These are phyloP conservation scores for Ophion slaviceki DNA, from an alignment of 2,888 invertebrate genomes.

Conservation along the genomic window DNA sequence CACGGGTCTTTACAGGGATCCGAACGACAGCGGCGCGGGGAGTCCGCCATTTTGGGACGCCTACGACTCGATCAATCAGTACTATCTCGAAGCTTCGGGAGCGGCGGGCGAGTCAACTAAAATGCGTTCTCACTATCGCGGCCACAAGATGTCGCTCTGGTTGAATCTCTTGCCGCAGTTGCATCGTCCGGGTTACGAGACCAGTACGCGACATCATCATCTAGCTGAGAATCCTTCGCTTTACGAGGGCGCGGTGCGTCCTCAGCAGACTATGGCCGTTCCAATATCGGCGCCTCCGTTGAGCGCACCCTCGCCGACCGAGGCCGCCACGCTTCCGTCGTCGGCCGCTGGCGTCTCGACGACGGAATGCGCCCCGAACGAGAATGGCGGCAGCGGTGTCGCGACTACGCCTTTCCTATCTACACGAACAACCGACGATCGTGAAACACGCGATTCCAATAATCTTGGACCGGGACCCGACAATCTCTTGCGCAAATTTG, in stretches of 20 bases:
- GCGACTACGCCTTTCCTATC: constrained; percentile 1
- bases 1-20: constrained; percentile 85
- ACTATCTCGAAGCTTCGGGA: constrained; percentile 88
- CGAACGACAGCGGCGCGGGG: constrained; percentile 85
- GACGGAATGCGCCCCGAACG: constrained; percentile 91
- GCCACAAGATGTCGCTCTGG: constrained; percentile 97
- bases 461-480: constrained; percentile 87
- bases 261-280: constrained; percentile 88
- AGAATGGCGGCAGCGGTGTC: constrained; percentile 66
- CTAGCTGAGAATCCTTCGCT: constrained; percentile 87
- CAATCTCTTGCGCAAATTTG: constrained; percentile 90
- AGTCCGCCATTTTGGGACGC: constrained; percentile 94
- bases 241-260: constrained; percentile 89
- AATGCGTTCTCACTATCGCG: constrained; percentile 95
- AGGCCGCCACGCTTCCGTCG: constrained; percentile 78
- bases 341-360: constrained; percentile 84
- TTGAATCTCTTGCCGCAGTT: constrained; percentile 95
- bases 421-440: constrained; percentile 48
- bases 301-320: constrained; percentile 84
- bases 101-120: constrained; percentile 84
- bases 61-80: constrained; percentile 95
- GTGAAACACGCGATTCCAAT: constrained; percentile 77
- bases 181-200: constrained; percentile 93
- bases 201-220: constrained; percentile 94
- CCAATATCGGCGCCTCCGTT: constrained; percentile 85